A percentile compares a stretch with the other conserved stretches of the same genome.
These are phyloP conservation scores for Micronisus gabar DNA, from an alignment of 2,113 vertebrate species.

Conservation along the genomic window DNA sequence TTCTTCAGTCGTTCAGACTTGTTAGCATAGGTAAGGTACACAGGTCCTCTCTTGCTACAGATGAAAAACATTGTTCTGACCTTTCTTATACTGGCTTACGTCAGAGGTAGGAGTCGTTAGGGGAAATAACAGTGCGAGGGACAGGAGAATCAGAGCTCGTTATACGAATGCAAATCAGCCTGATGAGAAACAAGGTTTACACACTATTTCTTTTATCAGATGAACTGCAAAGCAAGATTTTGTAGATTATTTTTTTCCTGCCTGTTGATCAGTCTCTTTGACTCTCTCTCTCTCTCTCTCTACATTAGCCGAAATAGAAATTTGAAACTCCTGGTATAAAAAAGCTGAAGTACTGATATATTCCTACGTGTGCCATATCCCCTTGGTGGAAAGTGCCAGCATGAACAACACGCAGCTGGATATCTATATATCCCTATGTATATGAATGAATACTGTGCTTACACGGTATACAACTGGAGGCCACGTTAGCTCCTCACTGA, in stretches of 20 bases:
- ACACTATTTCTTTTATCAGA: not conserved
- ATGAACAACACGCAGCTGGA: not conserved
- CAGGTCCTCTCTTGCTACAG: not conserved
- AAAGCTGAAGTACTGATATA: not conserved
- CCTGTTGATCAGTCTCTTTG: slow-evolving; percentile 9
- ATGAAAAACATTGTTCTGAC: not conserved
- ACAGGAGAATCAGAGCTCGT: not conserved
- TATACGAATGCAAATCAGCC: not conserved
- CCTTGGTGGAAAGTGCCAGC: not conserved
- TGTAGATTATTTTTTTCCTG: not conserved
- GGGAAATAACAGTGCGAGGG: not conserved
- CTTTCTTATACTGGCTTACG: not conserved
- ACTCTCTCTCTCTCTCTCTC: not conserved
- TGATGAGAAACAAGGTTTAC: slow-evolving; percentile 16
- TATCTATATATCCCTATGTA: not conserved
- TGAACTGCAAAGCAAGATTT: slow-evolving; percentile 29
- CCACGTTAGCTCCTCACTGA: not conserved
- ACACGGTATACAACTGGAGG: not conserved
- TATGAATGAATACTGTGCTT: not conserved
- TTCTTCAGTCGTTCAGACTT: not conserved
- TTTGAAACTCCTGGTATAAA: not conserved
- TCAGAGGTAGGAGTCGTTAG: not conserved
- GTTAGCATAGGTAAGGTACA: not conserved
- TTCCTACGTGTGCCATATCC: not conserved
- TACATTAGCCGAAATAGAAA: slow-evolving; percentile 6